Evolutionary conservation across 2,888 invertebrate genomes (phyloP).

Genomic region (Acrobasis suavella): DNA sequence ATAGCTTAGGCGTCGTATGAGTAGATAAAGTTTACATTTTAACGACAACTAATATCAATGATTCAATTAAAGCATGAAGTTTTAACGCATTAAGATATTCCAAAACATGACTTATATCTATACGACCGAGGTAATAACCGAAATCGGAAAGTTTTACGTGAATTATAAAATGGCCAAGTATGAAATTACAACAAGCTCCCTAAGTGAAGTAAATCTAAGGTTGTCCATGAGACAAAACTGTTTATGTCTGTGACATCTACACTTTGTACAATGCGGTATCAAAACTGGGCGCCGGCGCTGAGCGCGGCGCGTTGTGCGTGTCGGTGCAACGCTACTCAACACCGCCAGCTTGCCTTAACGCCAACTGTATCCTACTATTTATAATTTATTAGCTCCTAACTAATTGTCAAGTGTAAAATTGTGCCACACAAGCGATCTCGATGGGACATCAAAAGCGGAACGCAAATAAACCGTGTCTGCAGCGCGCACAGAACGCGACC

Average conservation of each 20-base stretch:
- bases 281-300: constrained; percentile 46
- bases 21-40: constrained; percentile 39
- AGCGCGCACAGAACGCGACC: constrained; percentile 32
- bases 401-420: constrained; percentile 75
- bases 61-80: constrained; percentile 35
- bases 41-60: constrained; percentile 36
- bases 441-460: constrained; percentile 63
- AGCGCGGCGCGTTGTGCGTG: constrained; percentile 33
- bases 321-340: constrained; percentile 31
- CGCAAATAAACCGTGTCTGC: constrained; percentile 45
- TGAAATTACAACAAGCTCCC: constrained; percentile 56
- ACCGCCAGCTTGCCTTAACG: constrained; percentile 39
- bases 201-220: constrained; percentile 60
- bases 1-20: constrained; percentile 37
- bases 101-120: constrained; percentile 45
- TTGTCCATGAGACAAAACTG: constrained; percentile 57
- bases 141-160: constrained; percentile 44
- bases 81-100: constrained; percentile 40
- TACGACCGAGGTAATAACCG: constrained; percentile 40
- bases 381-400: constrained; percentile 77
- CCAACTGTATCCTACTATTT: constrained; percentile 66
- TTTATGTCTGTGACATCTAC: constrained; percentile 61
- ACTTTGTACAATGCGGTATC: constrained; percentile 67
- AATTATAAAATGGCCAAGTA: constrained; percentile 57
- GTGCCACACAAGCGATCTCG: constrained; percentile 73